A percentile compares a stretch with the other conserved stretches of the same genome.
Conservation (phyloP, 2,113 vertebrate species). For the Siphamia tubifer region DNA sequence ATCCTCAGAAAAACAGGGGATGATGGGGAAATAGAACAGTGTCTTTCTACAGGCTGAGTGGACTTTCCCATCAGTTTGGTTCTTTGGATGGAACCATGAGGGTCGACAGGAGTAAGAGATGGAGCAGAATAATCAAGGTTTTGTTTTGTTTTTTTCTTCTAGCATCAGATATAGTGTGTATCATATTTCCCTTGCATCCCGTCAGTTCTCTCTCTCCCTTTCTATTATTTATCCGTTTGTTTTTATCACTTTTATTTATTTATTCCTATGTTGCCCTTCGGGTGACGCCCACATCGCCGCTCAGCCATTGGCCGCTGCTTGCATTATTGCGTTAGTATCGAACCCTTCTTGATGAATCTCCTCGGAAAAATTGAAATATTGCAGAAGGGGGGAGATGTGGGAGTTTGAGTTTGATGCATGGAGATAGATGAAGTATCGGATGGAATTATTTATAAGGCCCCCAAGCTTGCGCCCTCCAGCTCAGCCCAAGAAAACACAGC, state of each 20-base stretch:
- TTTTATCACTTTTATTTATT: constrained; percentile 43
- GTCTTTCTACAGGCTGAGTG: no score
- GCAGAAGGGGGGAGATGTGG: constrained; percentile 45
- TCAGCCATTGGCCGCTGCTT: background rate
- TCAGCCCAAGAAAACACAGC: constrained; percentile 8
- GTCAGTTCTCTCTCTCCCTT: constrained; percentile 12
- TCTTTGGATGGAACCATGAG: constrained; percentile 8
- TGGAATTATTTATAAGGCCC: constrained; percentile 65
- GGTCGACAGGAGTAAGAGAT: constrained; percentile 12
- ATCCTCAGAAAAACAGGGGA: no score
- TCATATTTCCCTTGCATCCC: constrained; percentile 22
- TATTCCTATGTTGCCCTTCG: constrained; percentile 26
- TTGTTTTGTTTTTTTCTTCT: no score
- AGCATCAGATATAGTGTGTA: constrained; percentile 30
- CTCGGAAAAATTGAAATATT: constrained; percentile 57
- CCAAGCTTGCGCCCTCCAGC: constrained; percentile 2
- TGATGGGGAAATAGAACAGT: no score
- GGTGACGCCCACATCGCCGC: constrained; percentile 3
- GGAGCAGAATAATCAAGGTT: constrained; percentile 42
- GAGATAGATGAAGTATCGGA: constrained; percentile 59
- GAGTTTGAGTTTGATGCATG: constrained; percentile 66
- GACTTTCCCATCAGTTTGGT: constrained; percentile 15
- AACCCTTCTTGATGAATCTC: constrained; percentile 56
- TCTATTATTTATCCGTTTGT: constrained; percentile 59
- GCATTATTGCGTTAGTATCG: constrained; percentile 58